These are phyloP conservation scores for Rhea americana DNA, from an alignment of 2,113 vertebrate genomes.

Conservation along the genomic window DNA sequence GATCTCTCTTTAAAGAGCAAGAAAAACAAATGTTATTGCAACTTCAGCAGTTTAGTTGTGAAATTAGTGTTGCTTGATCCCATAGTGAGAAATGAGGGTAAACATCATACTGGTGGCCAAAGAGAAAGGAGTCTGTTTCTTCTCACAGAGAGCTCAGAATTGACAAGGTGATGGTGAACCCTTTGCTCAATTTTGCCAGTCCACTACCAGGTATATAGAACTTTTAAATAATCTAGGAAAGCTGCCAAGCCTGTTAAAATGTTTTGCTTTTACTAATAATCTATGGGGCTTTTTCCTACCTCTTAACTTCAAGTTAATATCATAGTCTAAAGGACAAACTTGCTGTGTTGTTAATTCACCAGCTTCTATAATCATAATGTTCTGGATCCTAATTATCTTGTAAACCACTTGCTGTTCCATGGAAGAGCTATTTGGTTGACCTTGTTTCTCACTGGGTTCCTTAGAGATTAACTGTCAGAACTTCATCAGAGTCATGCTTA, in stretches of 20 bases:
- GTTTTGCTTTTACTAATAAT: neutral
- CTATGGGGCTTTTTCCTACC: neutral
- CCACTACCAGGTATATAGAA: neutral
- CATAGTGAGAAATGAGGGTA: fast-evolving
- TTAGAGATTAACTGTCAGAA: neutral
- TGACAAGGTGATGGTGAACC: neutral
- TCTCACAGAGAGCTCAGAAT: neutral
- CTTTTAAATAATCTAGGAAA: neutral
- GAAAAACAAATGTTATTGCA: neutral
- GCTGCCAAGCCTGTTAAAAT: neutral
- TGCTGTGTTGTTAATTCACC: slow-evolving; percentile 6
- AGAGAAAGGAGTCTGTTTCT: neutral
- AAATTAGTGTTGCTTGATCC: no score
- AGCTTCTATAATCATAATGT: slow-evolving; percentile 4
- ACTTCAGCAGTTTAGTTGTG: neutral
- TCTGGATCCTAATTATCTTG: slow-evolving; percentile 34
- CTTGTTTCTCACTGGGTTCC: slow-evolving; percentile 39
- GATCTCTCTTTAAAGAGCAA: neutral
- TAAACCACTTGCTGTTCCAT: slow-evolving; percentile 20
- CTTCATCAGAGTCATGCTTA: neutral
- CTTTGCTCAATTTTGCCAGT: fast-evolving
- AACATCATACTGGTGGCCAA: neutral
- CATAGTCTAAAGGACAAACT: neutral
- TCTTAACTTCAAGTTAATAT: neutral
- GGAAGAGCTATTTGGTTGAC: slow-evolving; percentile 24